These are phyloP conservation scores for Sigmodon hispidus DNA, from an alignment of 2,113 vertebrate genomes.

Conservation along the genomic window DNA sequence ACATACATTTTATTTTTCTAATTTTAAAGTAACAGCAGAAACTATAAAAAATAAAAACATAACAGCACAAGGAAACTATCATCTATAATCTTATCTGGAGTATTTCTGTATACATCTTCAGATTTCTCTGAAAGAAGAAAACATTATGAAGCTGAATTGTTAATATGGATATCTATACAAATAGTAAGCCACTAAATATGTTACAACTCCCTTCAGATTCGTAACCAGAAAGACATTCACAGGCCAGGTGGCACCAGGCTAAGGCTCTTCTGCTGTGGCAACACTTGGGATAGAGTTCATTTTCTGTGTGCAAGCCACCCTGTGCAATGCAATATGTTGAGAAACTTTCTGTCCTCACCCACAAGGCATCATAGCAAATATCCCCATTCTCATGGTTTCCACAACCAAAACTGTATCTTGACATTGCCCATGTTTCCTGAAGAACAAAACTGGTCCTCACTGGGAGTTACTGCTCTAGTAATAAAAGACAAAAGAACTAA, in stretches of 20 bases:
- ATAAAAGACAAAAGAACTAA: not conserved
- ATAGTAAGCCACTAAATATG: not conserved
- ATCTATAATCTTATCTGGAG: not conserved
- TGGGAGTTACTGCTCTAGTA: not conserved
- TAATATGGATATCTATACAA: not conserved
- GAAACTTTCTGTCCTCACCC: not conserved
- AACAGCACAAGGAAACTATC: not conserved
- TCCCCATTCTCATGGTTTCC: no score
- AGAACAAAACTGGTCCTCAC: not conserved
- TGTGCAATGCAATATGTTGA: not conserved
- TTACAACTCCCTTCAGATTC: not conserved
- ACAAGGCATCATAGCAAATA: not conserved
- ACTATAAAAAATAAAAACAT: conserved; percentile 78
- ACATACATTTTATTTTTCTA: not conserved
- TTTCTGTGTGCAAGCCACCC: not conserved
- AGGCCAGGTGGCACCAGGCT: not conserved
- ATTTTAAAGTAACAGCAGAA: not conserved
- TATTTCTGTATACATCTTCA: not conserved
- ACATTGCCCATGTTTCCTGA: not conserved
- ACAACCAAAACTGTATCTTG: not conserved
- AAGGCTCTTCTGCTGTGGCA: not conserved
- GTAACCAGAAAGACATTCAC: not conserved
- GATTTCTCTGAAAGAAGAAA: not conserved
- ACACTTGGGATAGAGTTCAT: not conserved
- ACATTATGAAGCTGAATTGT: not conserved